These are phyloP conservation scores for Sarcophaga variegata DNA, from an alignment of 2,888 invertebrate genomes.

Conservation along the genomic window DNA sequence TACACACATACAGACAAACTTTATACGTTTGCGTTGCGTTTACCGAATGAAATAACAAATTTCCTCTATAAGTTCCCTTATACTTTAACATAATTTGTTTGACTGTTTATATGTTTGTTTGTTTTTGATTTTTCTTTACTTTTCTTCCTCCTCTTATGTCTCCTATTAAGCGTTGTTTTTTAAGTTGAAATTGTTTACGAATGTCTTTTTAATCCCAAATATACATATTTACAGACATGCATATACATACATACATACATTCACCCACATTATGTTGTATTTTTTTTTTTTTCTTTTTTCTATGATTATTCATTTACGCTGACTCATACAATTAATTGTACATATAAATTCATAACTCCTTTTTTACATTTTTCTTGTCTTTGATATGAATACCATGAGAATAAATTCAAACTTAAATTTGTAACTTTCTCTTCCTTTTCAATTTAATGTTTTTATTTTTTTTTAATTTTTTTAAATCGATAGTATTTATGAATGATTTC, in stretches of 20 bases:
- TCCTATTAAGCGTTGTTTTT: not conserved
- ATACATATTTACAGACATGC: not conserved
- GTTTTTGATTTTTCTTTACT: not conserved
- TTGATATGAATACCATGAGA: not conserved
- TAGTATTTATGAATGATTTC: not conserved
- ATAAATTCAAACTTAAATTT: constrained; percentile 21
- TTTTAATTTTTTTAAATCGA: not conserved
- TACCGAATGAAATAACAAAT: not conserved
- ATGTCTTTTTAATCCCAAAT: constrained; percentile 28
- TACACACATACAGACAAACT: not conserved
- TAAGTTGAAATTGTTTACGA: constrained; percentile 27
- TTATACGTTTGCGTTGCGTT: too few relatives aligned
- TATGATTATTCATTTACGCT: too few relatives aligned
- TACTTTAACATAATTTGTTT: constrained; percentile 54
- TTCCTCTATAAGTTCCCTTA: not conserved
- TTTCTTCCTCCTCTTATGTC: not conserved
- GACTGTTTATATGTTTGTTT: constrained; percentile 32
- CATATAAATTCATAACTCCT: constrained; percentile 20
- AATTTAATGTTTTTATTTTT: constrained; percentile 7
- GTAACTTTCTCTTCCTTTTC: not conserved
- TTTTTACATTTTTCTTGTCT: not conserved
- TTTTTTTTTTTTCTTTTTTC: too few relatives aligned
- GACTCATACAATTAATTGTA: not conserved
- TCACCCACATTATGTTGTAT: too few relatives aligned
- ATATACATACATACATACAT: too few relatives aligned